phyloP scores from a whole-genome alignment of 2,797 vertebrate species.

The Channa striata region DNA sequence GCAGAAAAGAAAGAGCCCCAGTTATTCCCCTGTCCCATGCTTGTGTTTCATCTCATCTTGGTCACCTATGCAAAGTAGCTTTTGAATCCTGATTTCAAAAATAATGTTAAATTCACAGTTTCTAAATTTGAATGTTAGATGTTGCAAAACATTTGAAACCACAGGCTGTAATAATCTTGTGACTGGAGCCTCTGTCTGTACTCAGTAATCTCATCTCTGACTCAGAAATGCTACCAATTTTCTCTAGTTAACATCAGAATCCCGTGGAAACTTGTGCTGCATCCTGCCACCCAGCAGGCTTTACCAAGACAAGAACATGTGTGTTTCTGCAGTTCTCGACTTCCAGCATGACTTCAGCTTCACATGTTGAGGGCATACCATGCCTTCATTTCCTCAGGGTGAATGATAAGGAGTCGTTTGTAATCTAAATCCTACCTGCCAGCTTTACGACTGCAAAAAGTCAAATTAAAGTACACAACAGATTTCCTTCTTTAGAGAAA shows the following conservation, averaged over 20 bases:
- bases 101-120: slow-evolving; percentile 16
- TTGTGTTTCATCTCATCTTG: slow-evolving; percentile 34
- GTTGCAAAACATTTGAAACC: slow-evolving; percentile 40
- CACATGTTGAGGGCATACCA: slow-evolving; percentile 4
- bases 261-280: slow-evolving; percentile 33
- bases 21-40: slow-evolving; percentile 14
- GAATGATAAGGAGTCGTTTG: slow-evolving; percentile 5
- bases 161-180: slow-evolving; percentile 3
- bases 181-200: slow-evolving; percentile 22
- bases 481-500: slow-evolving; percentile 1
- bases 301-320: slow-evolving; percentile 27
- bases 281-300: slow-evolving; percentile 23
- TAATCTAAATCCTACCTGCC: slow-evolving; percentile 27
- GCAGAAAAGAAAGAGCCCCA: background rate
- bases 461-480: background rate
- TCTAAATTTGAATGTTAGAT: slow-evolving; percentile 35
- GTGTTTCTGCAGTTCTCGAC: background rate
- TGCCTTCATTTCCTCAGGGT: background rate
- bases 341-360: slow-evolving; percentile 1
- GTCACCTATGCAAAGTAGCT: background rate
- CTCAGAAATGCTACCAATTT: slow-evolving; percentile 42
- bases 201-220: slow-evolving; percentile 15
- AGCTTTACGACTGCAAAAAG: background rate
- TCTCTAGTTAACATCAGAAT: slow-evolving; percentile 26
- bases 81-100: slow-evolving; percentile 29